A percentile compares a stretch with the other conserved stretches of the same genome.
These are phyloP conservation scores for Hassar affinis DNA, from an alignment of 2,113 vertebrate genomes.

Conservation along the genomic window DNA sequence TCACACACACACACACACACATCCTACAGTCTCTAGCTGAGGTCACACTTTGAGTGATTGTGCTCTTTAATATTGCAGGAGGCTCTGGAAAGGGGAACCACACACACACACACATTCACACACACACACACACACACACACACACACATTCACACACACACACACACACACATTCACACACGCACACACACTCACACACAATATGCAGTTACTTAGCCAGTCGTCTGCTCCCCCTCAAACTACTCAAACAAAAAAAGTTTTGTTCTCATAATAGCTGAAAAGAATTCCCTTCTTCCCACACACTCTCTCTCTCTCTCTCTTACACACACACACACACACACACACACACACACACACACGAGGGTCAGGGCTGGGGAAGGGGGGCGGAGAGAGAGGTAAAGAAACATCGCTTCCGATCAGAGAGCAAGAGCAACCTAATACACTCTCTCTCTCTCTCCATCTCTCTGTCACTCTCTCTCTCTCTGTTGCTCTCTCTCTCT, in stretches of 20 bases:
- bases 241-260: slow-evolving; percentile 70
- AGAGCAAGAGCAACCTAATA: neutral
- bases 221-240: slow-evolving; percentile 50
- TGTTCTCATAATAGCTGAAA: slow-evolving; percentile 67
- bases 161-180: no score
- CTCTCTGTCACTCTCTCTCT: no score
- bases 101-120: no score
- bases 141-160: no score
- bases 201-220: slow-evolving; percentile 40
- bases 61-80: neutral
- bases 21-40: neutral
- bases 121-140: no score
- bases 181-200: slow-evolving; percentile 54
- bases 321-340: no score
- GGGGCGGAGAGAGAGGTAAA: neutral
- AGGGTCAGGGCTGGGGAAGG: neutral
- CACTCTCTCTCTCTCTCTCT: neutral
- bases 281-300: slow-evolving; percentile 60
- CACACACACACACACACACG: neutral
- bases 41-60: neutral
- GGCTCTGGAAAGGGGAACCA: slow-evolving; percentile 4
- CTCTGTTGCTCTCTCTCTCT: no score
- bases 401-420: neutral
- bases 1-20: no score
- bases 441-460: no score